These are phyloP conservation scores for Dipodomys ordii DNA, from an alignment of 2,113 vertebrate genomes.

Conservation along the genomic window DNA sequence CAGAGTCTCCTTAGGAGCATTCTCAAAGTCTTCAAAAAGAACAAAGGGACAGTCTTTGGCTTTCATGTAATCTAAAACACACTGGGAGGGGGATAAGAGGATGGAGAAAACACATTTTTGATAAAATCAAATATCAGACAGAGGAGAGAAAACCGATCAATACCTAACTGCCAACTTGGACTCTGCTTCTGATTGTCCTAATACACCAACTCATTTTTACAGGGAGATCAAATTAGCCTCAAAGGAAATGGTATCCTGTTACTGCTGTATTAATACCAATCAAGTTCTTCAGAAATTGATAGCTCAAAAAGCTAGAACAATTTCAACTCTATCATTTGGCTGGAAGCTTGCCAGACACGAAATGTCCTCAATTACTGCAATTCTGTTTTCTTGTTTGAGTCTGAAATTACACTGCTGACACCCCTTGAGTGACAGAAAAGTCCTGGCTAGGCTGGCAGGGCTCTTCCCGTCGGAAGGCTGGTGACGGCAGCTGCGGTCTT, in stretches of 20 bases:
- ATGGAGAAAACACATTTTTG: slow-evolving; percentile 32
- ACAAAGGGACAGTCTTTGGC: not conserved
- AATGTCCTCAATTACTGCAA: slow-evolving; percentile 71
- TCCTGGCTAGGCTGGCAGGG: not conserved
- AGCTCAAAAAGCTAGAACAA: slow-evolving; percentile 9
- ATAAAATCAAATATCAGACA: slow-evolving; percentile 24
- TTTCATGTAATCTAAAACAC: slow-evolving; percentile 26
- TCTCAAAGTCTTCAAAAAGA: slow-evolving; percentile 22
- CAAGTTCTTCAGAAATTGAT: slow-evolving; percentile 47
- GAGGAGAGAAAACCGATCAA: not conserved
- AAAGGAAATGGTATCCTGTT: slow-evolving; percentile 44
- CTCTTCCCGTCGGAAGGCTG: slow-evolving; percentile 40
- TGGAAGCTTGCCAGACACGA: slow-evolving; percentile 40
- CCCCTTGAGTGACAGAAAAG: slow-evolving; percentile 48
- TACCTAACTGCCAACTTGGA: not conserved
- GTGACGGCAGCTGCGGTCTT: slow-evolving; percentile 35
- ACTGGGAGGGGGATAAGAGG: not conserved
- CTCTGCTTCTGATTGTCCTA: slow-evolving; percentile 50
- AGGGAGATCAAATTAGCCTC: not conserved
- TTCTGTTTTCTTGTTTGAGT: slow-evolving; percentile 58
- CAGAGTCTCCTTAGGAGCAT: not conserved
- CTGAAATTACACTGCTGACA: slow-evolving; percentile 67
- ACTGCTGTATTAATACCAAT: slow-evolving; percentile 65
- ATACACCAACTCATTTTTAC: slow-evolving; percentile 54
- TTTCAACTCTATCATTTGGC: slow-evolving; percentile 41